Percentiles rank a stretch among this genome's conserved stretches.
Conservation (phyloP, 2,888 invertebrate species). For the Hipparchia sbordonii region DNA sequence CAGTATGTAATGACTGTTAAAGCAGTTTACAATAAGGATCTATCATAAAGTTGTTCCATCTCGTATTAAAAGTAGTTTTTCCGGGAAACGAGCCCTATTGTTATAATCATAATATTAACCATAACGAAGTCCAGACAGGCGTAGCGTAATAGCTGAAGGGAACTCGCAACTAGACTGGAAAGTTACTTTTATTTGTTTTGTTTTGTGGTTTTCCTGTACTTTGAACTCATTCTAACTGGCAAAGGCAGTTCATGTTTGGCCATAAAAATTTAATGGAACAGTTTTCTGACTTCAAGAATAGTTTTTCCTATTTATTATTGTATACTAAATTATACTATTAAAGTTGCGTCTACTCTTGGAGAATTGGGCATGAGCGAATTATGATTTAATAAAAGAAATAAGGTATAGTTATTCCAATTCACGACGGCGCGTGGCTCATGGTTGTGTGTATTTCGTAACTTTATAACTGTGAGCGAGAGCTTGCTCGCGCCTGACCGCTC, state of each 20-base stretch:
- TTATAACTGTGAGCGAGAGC: too few species aligned
- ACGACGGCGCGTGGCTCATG: too few species aligned
- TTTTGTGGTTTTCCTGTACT: conserved; percentile 25
- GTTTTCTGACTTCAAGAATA: conserved; percentile 12
- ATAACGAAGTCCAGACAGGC: conserved; percentile 24
- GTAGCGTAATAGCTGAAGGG: conserved; percentile 28
- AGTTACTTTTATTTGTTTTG: conserved; percentile 38
- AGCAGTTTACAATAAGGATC: too few species aligned
- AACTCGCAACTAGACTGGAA: conserved; percentile 31
- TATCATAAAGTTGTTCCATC: not conserved
- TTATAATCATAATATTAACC: conserved; percentile 24
- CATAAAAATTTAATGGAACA: conserved; percentile 25
- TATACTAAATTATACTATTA: not conserved
- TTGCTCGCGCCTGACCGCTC: too few species aligned
- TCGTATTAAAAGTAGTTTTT: conserved; percentile 4
- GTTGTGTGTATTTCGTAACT: too few species aligned
- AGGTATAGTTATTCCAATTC: too few species aligned
- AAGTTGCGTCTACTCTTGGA: too few species aligned
- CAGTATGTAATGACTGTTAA: too few species aligned
- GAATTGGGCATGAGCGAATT: too few species aligned
- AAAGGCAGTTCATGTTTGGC: conserved; percentile 22
- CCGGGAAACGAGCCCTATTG: conserved; percentile 16
- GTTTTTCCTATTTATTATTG: conserved; percentile 3
- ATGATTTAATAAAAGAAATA: too few species aligned
- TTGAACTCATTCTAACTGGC: conserved; percentile 25